Conservation (phyloP, 2,888 invertebrate species). For the Ptychoptera albimana region DNA sequence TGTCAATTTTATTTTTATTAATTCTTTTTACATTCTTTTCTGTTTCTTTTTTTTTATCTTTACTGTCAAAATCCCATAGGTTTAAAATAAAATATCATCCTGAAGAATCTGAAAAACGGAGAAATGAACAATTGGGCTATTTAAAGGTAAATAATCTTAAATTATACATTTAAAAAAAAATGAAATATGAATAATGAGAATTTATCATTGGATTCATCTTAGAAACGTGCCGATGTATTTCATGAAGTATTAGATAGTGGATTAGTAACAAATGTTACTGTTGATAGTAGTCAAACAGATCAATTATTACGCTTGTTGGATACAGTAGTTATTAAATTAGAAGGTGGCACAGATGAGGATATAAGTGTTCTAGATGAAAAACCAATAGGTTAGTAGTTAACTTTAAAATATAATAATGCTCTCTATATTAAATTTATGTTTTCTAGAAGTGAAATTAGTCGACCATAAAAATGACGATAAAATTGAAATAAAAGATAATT, state of each 20-base stretch:
- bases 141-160: constrained; percentile 46
- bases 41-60: background rate
- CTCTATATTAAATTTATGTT: no score
- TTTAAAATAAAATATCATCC: constrained; percentile 99
- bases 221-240: constrained; percentile 83
- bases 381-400: constrained; percentile 15
- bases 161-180: background rate
- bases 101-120: constrained; percentile 80
- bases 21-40: background rate
- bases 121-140: constrained; percentile 68
- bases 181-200: no score
- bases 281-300: constrained; percentile 75
- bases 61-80: constrained; percentile 39
- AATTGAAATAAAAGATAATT: background rate
- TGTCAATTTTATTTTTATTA: background rate
- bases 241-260: constrained; percentile 61
- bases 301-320: constrained; percentile 77
- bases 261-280: constrained; percentile 56
- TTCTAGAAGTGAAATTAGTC: constrained; percentile 12
- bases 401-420: background rate
- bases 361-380: constrained; percentile 68
- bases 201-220: no score
- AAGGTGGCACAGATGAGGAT: constrained; percentile 84
- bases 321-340: constrained; percentile 90
- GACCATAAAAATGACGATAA: constrained; percentile 1